phyloP scores from a whole-genome alignment of 2,888 invertebrate species.

The Meta bourneti region DNA sequence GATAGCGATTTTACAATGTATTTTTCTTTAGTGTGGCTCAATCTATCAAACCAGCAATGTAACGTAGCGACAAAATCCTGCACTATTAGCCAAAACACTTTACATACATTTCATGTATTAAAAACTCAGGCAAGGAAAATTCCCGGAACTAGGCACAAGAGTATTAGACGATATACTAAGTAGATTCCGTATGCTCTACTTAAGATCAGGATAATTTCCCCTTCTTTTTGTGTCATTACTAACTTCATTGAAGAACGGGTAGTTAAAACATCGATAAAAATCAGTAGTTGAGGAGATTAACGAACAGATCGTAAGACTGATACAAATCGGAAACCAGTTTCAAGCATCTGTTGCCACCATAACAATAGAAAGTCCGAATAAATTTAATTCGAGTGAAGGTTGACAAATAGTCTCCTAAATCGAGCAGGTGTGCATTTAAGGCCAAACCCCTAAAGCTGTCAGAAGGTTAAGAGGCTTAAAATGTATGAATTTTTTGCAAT shows the following conservation, averaged over 20 bases:
- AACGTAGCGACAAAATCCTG: too few species aligned
- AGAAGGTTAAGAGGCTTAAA: not conserved
- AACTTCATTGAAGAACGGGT: not conserved
- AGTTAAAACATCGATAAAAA: not conserved
- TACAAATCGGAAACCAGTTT: not conserved
- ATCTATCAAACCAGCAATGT: too few species aligned
- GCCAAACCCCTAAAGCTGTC: not conserved
- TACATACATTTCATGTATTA: too few species aligned
- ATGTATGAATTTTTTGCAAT: not conserved
- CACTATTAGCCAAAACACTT: too few species aligned
- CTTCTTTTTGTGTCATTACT: not conserved
- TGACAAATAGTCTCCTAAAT: not conserved
- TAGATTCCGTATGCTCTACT: too few species aligned
- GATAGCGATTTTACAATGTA: too few species aligned
- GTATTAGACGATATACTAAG: too few species aligned
- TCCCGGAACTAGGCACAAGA: too few species aligned
- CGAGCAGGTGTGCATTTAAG: not conserved
- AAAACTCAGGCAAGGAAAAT: too few species aligned
- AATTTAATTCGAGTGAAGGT: not conserved
- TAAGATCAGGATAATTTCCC: too few species aligned
- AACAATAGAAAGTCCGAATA: not conserved
- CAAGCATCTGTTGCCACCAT: not conserved
- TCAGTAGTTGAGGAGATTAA: not conserved
- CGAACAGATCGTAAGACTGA: not conserved
- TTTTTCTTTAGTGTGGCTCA: too few species aligned